phyloP scores from a whole-genome alignment of 2,888 invertebrate species.

The Mylabris sibirica region DNA sequence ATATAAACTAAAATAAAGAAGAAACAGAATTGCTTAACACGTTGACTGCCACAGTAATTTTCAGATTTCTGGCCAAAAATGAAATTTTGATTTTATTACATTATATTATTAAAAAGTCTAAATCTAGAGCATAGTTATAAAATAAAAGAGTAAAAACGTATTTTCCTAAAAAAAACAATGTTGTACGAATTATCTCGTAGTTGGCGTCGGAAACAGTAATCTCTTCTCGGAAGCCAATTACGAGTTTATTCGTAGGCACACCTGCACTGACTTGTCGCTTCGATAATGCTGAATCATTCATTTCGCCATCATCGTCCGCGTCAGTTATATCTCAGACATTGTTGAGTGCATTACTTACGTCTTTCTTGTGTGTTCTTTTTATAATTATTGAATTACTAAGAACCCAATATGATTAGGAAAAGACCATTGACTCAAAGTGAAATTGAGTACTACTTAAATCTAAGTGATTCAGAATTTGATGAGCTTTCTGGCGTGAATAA shows the following conservation, averaged over 20 bases:
- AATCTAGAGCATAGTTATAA: too few species aligned
- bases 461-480: constrained; percentile 40
- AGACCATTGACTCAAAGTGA: constrained; percentile 41
- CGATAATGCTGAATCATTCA: constrained; percentile 13
- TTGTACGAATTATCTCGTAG: constrained; percentile 39
- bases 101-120: too few species aligned
- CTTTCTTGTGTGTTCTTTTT: constrained; percentile 36
- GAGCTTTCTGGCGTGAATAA: constrained; percentile 36
- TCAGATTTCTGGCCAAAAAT: too few species aligned
- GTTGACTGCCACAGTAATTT: too few species aligned
- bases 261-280: constrained; percentile 25
- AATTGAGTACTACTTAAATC: constrained; percentile 40
- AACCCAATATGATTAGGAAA: constrained; percentile 37
- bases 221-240: constrained; percentile 40
- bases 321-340: constrained; percentile 31
- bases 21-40: too few species aligned
- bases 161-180: constrained; percentile 20
- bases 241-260: constrained; percentile 38
- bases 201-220: constrained; percentile 40
- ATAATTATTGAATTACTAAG: constrained; percentile 32
- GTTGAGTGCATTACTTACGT: constrained; percentile 38
- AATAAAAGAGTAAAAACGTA: too few species aligned
- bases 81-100: too few species aligned
- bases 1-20: too few species aligned
- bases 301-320: constrained; percentile 30